Evolutionary conservation across 2,888 invertebrate genomes (phyloP), one percentile per base, ranked within the genome.

Genomic region (Phorcus lineatus): DNA sequence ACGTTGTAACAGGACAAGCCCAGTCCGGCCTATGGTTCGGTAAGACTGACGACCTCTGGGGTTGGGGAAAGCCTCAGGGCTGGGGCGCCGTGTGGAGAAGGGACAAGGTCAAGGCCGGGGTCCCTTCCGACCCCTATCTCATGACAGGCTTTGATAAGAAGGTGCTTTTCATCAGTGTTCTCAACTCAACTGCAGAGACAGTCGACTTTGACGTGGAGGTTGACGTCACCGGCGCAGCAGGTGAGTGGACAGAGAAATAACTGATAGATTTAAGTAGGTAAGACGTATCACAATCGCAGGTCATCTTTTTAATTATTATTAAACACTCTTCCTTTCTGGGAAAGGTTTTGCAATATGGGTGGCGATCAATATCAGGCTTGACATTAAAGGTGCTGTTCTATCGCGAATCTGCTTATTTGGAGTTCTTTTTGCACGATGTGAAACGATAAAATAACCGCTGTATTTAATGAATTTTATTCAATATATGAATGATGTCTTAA

Each of bases 141-240:
- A 84, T 85, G 85, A 85, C 85, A 0, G 85, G 85, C 2, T 85
- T 85, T 53, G 85, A 85, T 53, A 80, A 83, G 62, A 85, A 85
- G 55, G 84, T 85, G n/a, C 55, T 85, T 17, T n/a, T 85, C 3
- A 80, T 80, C 28, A 16, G 55, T 4, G 55, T 77, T 31, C 77
- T 78, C 17, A 66, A 57, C 66, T 6, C 66, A n/a, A 70, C 54
- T 1, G 36, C 28, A 4, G 6, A 19, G 2, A 19, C 36, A 1
- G 62, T 55, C n/a, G 22, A 0, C 16, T 70, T 85, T 57, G n/a
- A 22, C 19, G 19, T 85, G 11, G 75, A 83, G 54, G 81, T 82
- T 13, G 85, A 85, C 28, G 78, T 83, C 40, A 84, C 84, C 6
- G 85, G 85, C 13, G 76, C 84, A n/a, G 85, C 85, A 52, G 85